Conservation (phyloP, 2,797 vertebrate genomes). For the Aplochiton taeniatus region DNA sequence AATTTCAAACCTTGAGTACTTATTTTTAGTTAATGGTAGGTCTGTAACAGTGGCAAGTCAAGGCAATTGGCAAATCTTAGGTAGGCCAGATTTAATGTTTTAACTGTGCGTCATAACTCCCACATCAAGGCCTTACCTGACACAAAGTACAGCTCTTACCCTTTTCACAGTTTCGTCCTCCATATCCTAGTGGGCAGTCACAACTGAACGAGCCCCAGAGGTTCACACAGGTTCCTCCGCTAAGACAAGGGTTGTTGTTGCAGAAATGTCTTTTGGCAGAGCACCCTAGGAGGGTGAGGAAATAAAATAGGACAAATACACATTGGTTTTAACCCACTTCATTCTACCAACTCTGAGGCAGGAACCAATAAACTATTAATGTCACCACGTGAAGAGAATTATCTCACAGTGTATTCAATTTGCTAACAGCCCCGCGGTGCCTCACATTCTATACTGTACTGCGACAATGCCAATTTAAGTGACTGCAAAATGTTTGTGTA, state of each 20-base stretch:
- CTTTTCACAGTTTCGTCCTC: slow-evolving; percentile 88
- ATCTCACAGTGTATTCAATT: no score
- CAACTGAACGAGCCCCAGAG: slow-evolving; percentile 91
- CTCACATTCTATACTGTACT: no score
- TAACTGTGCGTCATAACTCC: no score
- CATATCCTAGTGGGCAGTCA: slow-evolving; percentile 88
- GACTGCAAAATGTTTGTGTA: no score
- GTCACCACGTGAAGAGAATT: neutral
- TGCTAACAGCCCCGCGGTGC: no score
- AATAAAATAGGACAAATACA: neutral
- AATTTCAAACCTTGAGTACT: no score
- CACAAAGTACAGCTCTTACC: slow-evolving; percentile 65
- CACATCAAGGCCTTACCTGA: neutral
- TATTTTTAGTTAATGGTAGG: no score
- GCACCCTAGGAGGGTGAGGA: slow-evolving; percentile 75
- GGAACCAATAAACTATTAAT: neutral
- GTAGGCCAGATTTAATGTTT: no score
- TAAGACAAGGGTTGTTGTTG: slow-evolving; percentile 83
- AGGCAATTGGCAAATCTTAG: no score
- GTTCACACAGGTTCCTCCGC: slow-evolving; percentile 89
- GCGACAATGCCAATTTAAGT: no score
- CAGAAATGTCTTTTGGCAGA: slow-evolving; percentile 89
- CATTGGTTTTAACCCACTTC: neutral
- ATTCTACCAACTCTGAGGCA: slow-evolving; percentile 1
- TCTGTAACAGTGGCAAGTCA: no score